Conservation (phyloP, 2,888 invertebrate species). For the Ophion costatus region DNA sequence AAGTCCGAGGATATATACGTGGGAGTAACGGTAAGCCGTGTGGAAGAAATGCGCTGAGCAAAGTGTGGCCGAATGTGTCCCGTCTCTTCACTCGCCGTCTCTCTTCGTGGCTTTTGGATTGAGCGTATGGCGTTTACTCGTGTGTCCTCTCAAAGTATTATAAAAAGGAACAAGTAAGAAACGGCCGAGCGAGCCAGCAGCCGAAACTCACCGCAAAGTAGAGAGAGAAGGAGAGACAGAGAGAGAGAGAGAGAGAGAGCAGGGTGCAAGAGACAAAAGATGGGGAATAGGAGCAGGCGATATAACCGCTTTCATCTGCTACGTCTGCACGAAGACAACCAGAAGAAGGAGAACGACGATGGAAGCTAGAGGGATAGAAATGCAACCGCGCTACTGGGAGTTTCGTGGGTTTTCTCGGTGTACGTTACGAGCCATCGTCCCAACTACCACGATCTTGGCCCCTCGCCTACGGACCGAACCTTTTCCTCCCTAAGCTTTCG, state of each 20-base stretch:
- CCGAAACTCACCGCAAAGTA: slow-evolving; percentile 39
- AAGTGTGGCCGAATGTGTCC: slow-evolving; percentile 53
- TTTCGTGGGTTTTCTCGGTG: slow-evolving; percentile 66
- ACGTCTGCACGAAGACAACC: slow-evolving; percentile 70
- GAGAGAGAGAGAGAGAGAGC: slow-evolving; percentile 50
- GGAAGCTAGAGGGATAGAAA: slow-evolving; percentile 70
- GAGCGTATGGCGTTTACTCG: slow-evolving; percentile 30
- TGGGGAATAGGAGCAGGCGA: slow-evolving; percentile 61
- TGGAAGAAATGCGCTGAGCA: slow-evolving; percentile 49
- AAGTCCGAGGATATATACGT: slow-evolving; percentile 53
- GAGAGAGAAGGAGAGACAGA: slow-evolving; percentile 37
- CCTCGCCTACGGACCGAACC: slow-evolving; percentile 45
- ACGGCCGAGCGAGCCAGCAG: slow-evolving; percentile 44
- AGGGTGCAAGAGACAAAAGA: slow-evolving; percentile 67
- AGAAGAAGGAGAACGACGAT: slow-evolving; percentile 44
- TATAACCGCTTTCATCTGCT: slow-evolving; percentile 79
- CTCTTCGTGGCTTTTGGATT: slow-evolving; percentile 44
- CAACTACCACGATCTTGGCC: slow-evolving; percentile 60
- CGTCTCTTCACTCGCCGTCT: slow-evolving; percentile 21
- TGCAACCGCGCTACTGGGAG: slow-evolving; percentile 74
- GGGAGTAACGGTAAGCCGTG: slow-evolving; percentile 53
- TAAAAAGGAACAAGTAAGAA: slow-evolving; percentile 27
- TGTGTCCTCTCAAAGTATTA: slow-evolving; percentile 27
- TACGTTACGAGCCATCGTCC: slow-evolving; percentile 57
- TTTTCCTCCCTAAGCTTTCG: slow-evolving; percentile 52